Percentiles rank a stretch among this genome's conserved stretches.
phyloP scores from a whole-genome alignment of 2,888 invertebrate species.

The Prosapia bicincta region DNA sequence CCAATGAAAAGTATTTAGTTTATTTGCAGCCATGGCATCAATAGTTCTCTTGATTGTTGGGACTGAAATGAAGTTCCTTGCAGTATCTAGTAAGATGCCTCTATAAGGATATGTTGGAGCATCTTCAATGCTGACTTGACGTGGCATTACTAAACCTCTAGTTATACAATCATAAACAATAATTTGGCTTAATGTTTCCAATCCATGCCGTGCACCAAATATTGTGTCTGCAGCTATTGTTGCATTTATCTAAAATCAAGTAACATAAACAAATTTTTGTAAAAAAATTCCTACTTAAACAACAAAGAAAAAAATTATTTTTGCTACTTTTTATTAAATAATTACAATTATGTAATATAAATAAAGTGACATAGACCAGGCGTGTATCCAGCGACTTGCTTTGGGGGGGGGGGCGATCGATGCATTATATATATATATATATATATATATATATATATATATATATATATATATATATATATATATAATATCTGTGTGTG shows the following conservation, averaged over 20 bases:
- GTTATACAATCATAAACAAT: slow-evolving; percentile 64
- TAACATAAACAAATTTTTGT: not conserved
- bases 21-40: slow-evolving; percentile 87
- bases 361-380: too few species aligned
- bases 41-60: slow-evolving; percentile 70
- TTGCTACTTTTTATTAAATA: too few species aligned
- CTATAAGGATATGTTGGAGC: slow-evolving; percentile 83
- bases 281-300: not conserved
- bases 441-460: not conserved
- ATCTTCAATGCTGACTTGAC: slow-evolving; percentile 64
- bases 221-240: slow-evolving; percentile 57
- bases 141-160: slow-evolving; percentile 57
- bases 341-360: too few species aligned
- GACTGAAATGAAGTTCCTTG: slow-evolving; percentile 79
- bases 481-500: too few species aligned
- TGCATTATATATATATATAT: too few species aligned
- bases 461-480: not conserved
- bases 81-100: slow-evolving; percentile 85
- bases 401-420: too few species aligned
- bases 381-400: too few species aligned
- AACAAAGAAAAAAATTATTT: too few species aligned
- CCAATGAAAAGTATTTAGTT: slow-evolving; percentile 94
- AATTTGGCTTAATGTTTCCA: slow-evolving; percentile 73
- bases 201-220: slow-evolving; percentile 69
- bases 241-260: slow-evolving; percentile 47